Evolutionary conservation across 2,113 vertebrate species (phyloP).

Genomic region (Lates calcarifer): DNA sequence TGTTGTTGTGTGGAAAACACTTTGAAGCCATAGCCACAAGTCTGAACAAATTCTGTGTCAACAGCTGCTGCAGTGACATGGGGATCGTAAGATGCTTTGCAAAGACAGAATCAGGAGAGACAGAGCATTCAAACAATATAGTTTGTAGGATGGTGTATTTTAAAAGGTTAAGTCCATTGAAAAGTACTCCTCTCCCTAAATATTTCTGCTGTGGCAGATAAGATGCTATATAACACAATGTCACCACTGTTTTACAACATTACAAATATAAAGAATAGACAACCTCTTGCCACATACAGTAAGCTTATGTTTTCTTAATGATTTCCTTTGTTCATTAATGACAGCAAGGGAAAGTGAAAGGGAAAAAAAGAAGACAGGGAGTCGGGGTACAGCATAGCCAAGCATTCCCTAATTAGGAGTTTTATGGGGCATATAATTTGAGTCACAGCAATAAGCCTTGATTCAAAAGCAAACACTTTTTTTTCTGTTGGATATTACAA

Average conservation of each 20-base stretch:
- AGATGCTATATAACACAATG: background rate
- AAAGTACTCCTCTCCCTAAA: background rate
- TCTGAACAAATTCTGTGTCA: too few species aligned
- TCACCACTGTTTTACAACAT: background rate
- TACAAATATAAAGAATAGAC: background rate
- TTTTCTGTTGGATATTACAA: constrained; percentile 38
- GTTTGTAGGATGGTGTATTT: background rate
- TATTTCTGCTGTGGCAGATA: constrained; percentile 6
- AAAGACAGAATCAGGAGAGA: background rate
- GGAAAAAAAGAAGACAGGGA: constrained; percentile 44
- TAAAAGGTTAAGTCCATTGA: background rate
- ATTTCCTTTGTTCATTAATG: constrained; percentile 74
- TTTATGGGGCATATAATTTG: constrained; percentile 86
- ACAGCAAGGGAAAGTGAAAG: constrained; percentile 40
- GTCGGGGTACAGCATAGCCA: constrained; percentile 59
- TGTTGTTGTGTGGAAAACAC: background rate
- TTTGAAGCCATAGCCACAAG: background rate
- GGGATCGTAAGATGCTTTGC: background rate
- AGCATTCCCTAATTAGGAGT: constrained; percentile 81
- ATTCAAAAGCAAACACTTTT: constrained; percentile 74
- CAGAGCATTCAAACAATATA: background rate
- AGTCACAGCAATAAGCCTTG: constrained; percentile 75
- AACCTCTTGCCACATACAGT: background rate
- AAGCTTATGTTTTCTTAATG: constrained; percentile 48
- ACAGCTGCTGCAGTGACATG: too few species aligned